These are phyloP conservation scores for Thalassoma bifasciatum DNA, from an alignment of 2,113 vertebrate genomes.

Conservation along the genomic window DNA sequence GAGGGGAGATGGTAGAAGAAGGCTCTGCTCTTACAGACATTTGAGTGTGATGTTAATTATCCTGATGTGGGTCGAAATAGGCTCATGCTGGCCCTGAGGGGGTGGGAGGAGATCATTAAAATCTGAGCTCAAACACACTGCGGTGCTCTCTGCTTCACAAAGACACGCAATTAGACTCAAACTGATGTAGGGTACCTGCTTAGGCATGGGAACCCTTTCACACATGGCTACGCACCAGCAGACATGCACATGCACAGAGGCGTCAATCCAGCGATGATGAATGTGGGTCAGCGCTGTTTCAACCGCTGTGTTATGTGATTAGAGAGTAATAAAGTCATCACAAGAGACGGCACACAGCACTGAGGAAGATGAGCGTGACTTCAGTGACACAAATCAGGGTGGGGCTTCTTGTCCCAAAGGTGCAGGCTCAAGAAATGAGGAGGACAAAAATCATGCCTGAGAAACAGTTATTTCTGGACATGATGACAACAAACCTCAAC, in stretches of 20 bases:
- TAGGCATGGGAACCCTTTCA: constrained; percentile 34
- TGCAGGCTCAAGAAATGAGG: background rate
- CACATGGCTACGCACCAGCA: constrained; percentile 14
- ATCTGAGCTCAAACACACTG: constrained; percentile 52
- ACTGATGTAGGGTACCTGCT: constrained; percentile 49
- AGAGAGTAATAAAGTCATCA: constrained; percentile 63
- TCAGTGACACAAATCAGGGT: constrained; percentile 10
- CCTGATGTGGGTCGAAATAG: constrained; percentile 75
- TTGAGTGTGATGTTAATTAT: constrained; percentile 79
- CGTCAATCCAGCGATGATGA: constrained; percentile 51
- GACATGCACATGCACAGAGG: background rate
- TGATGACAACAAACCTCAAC: too few relatives aligned
- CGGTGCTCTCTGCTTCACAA: constrained; percentile 35
- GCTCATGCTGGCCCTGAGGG: constrained; percentile 61
- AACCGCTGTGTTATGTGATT: constrained; percentile 39
- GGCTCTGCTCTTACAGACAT: constrained; percentile 56
- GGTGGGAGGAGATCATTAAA: constrained; percentile 71
- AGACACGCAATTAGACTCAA: constrained; percentile 55
- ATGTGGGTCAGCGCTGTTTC: constrained; percentile 67
- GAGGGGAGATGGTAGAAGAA: constrained; percentile 35
- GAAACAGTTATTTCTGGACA: too few relatives aligned
- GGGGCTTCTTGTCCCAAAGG: too few relatives aligned
- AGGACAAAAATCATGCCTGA: too few relatives aligned
- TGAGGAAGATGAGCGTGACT: background rate
- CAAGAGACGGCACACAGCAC: too few relatives aligned